Percentiles rank a stretch among this genome's conserved stretches.
phyloP scores from a whole-genome alignment of 1,140 invertebrate genomes.

The Dendrolimus kikuchii region DNA sequence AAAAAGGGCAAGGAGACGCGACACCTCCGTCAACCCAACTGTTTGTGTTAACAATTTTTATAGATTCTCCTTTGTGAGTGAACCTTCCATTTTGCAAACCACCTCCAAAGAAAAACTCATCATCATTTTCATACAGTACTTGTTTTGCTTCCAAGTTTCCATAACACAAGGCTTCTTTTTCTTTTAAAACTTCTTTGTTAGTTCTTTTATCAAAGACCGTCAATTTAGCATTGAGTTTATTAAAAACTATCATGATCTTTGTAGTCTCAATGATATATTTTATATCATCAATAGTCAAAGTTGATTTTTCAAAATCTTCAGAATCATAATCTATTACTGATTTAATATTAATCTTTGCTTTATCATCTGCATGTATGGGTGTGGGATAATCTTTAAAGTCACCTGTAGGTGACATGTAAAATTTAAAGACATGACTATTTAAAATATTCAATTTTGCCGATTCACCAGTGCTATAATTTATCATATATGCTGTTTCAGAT shows the following conservation, averaged over 20 bases:
- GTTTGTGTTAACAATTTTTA: slow-evolving; percentile 51
- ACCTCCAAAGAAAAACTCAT: slow-evolving; percentile 57
- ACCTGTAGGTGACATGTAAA: slow-evolving; percentile 45
- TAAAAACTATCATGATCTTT: slow-evolving; percentile 42
- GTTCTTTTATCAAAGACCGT: slow-evolving; percentile 34
- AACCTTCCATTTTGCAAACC: slow-evolving; percentile 64
- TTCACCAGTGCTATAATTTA: slow-evolving; percentile 41
- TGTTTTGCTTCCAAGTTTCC: slow-evolving; percentile 26
- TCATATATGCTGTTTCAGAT: slow-evolving; percentile 27
- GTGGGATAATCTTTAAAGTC: slow-evolving; percentile 45
- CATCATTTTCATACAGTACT: slow-evolving; percentile 28
- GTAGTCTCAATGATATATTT: slow-evolving; percentile 37
- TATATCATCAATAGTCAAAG: slow-evolving; percentile 21
- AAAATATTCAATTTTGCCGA: slow-evolving; percentile 37
- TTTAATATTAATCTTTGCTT: slow-evolving; percentile 47
- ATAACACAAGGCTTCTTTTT: slow-evolving; percentile 37
- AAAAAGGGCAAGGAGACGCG: slow-evolving; percentile 56
- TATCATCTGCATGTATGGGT: slow-evolving; percentile 39
- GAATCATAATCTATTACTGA: slow-evolving; percentile 34
- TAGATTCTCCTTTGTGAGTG: slow-evolving; percentile 49
- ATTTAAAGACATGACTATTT: slow-evolving; percentile 54
- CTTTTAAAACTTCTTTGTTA: slow-evolving; percentile 38
- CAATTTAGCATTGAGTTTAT: slow-evolving; percentile 44
- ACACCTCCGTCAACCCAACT: slow-evolving; percentile 54
- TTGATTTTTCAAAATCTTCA: slow-evolving; percentile 34